Evolutionary conservation across 2,797 vertebrate species (phyloP).

Genomic region (Pseudomugil gertrudae): DNA sequence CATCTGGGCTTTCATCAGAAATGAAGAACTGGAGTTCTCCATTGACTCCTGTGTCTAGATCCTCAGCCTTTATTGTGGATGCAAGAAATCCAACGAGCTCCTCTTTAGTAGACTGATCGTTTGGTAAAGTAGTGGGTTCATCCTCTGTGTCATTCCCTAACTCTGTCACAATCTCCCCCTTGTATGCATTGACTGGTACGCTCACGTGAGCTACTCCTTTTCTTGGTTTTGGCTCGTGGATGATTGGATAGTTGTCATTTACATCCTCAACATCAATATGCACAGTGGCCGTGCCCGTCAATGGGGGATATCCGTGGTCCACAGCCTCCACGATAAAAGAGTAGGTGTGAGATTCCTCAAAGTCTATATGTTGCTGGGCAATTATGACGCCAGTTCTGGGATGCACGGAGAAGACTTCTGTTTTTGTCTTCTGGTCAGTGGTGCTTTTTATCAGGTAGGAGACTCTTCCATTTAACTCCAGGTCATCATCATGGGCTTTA

Average conservation of each 20-base stretch:
- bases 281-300: conserved; percentile 84
- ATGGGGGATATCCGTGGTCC: conserved; percentile 87
- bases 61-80: conserved; percentile 83
- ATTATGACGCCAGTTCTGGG: conserved; percentile 85
- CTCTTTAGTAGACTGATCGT: conserved; percentile 41
- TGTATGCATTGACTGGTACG: conserved; percentile 85
- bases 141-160: conserved; percentile 63
- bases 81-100: conserved; percentile 67
- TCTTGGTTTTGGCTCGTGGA: conserved; percentile 81
- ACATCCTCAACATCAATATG: conserved; percentile 83
- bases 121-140: conserved; percentile 14
- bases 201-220: conserved; percentile 82
- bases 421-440: conserved; percentile 58
- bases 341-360: conserved; percentile 82
- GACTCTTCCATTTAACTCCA: conserved; percentile 85
- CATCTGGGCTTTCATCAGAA: conserved; percentile 63
- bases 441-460: conserved; percentile 85
- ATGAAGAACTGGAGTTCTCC: conserved; percentile 85
- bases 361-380: conserved; percentile 84
- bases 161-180: conserved; percentile 81
- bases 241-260: conserved; percentile 89
- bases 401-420: conserved; percentile 80
- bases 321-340: conserved; percentile 87
- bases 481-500: conserved; percentile 84
- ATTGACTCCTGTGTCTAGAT: conserved; percentile 87